Evolutionary conservation across 2,888 invertebrate species (phyloP).

Genomic region (Acrobasis suavella): DNA sequence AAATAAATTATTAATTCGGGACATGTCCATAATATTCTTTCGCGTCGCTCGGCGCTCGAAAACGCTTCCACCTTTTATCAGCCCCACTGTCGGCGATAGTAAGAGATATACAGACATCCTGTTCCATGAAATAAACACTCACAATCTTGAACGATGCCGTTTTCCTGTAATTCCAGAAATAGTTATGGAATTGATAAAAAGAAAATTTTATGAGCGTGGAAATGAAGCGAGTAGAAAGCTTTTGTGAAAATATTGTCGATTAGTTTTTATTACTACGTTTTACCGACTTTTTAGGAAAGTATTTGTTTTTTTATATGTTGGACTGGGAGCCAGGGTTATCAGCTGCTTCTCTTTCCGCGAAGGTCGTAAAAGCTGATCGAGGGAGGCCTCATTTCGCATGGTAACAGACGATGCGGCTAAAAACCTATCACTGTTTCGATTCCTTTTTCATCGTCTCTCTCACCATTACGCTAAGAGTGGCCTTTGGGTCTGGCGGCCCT

Average conservation of each 20-base stretch:
- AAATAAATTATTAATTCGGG: neutral
- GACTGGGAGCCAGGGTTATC: no score
- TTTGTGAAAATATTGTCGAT: neutral
- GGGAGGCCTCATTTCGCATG: no score
- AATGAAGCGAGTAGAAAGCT: slow-evolving; percentile 1
- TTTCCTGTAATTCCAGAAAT: slow-evolving; percentile 5
- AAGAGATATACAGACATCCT: slow-evolving; percentile 67
- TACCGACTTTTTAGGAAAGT: neutral
- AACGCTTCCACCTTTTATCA: slow-evolving; percentile 72
- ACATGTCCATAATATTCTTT: slow-evolving; percentile 44
- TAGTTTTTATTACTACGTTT: neutral
- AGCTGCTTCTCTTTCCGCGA: no score
- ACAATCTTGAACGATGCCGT: slow-evolving; percentile 15
- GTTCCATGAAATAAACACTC: slow-evolving; percentile 60
- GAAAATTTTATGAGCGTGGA: neutral
- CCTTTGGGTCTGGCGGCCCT: no score
- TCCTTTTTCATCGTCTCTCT: no score
- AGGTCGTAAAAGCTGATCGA: no score
- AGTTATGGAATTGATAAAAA: slow-evolving; percentile 15
- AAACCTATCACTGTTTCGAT: no score
- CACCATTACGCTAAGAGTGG: no score
- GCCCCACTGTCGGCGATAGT: slow-evolving; percentile 64
- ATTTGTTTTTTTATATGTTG: no score
- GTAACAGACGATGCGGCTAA: no score
- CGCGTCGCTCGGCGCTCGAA: slow-evolving; percentile 30